Evolutionary conservation across 2,888 invertebrate species (phyloP), one percentile per base, ranked within the genome.

Genomic region (Taphrorychus bicolor): DNA sequence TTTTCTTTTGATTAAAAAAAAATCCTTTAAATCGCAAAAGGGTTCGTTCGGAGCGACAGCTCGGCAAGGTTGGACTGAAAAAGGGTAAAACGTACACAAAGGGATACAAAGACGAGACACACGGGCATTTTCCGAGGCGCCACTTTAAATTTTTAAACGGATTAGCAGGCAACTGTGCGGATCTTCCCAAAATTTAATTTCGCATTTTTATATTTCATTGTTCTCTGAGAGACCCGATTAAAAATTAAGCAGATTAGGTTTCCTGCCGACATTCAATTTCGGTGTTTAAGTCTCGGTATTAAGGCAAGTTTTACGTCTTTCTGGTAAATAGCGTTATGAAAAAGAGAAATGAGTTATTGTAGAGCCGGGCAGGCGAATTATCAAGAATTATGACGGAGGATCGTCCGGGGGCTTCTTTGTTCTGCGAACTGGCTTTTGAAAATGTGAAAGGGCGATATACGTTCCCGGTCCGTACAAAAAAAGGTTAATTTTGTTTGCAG

Each of bases 31-130:
- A 62, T 60, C 69, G 59, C 63, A 67, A 67, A 66, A 60, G 59
- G 69, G 69, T 69, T 66, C 63, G 64, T 73, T 73, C 73, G 74
- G 79, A 79, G 77, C 81, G 81, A 81, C 82, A 81, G 81, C 82
- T 81, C 82, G 81, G 70, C 63, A 62, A 81, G 49, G 56, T 79
- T 81, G 78, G 79, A 82, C 59, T 63, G 65, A 80, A 79, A 78
- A 86, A 87, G 89, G 88, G 89, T 84, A 72, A 71, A 90, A 92
- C 91, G 92, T 90, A 93, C 92, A 93, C 92, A 91, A 71, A 69
- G 90, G 87, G 92, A 91, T 90, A 88, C 85, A 91, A 67, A 78
- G 74, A 78, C 77, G 91, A 92, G 91, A 92, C 92, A 93, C 93
- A 93, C 83, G 84, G 84, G 84, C 81, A 83, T 74, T 67, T 77